Evolutionary conservation across 2,113 vertebrate species (phyloP), one percentile per base, ranked within the genome.

Genomic region (Sinocyclocheilus anophthalmus): DNA sequence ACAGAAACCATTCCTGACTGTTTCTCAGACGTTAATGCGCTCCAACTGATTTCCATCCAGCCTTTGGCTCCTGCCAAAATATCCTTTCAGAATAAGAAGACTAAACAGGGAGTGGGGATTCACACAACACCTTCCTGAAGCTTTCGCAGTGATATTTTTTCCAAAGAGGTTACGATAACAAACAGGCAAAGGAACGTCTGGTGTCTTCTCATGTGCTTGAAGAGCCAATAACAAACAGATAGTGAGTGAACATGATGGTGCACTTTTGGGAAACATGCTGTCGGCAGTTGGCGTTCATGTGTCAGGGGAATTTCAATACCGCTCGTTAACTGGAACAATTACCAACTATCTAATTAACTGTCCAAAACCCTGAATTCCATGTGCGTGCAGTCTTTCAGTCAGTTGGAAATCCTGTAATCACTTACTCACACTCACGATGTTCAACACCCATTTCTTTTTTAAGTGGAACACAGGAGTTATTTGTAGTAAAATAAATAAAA

Each of bases 1-100:
- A 63, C 12, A 63, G 77, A 80, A 80, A 63, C 77, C 24, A 63
- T 63, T 78, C 57, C 77, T 8, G 77, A 33, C 30, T 61, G 37
- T 61, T 80, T 63, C 33, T 42, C 30, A 80, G 77, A 80, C 12
- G 9, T 9, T 39, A 61, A 42, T 0, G 0, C 33, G 0, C 5
- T 30, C 13, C 24, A 33, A 55, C 1, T 78, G 76, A 59, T 55
- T 59, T 37, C 12, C 18, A 3, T 80, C 77, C 55, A 80, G 37
- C 1, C 42, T 63, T 63, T 63, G 37, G 33, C 16, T n/a, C 33
- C 37, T 80, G 57, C 33, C 37, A 80, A 14, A 80, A 80, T 63
- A 59, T 39, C 20, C 24, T 77, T 76, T 45, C 7, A 3, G 12
- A 24, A 50, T 76, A 14, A 50, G 0, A 7, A 9, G 22, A 14